Evolutionary conservation across 2,113 vertebrate genomes (phyloP).

Genomic region (Arvicanthis niloticus): DNA sequence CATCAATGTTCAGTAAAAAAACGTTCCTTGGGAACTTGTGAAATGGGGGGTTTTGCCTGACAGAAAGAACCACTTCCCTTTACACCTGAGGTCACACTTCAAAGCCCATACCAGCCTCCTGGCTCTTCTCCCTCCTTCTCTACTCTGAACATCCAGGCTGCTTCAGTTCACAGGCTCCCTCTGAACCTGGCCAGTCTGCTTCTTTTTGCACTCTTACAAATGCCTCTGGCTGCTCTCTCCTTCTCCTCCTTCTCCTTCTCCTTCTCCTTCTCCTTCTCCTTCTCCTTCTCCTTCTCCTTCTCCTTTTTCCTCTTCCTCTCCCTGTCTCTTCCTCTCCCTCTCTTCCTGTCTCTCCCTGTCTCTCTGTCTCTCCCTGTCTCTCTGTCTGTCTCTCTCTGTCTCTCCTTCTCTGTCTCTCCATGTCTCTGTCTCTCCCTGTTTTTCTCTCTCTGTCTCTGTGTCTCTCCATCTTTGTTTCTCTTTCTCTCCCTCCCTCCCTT

Average conservation of each 20-base stretch:
- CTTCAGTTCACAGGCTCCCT: not conserved
- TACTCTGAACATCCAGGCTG: not conserved
- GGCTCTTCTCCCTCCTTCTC: too few species aligned
- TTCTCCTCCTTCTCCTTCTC: too few species aligned
- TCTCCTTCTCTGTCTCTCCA: too few species aligned
- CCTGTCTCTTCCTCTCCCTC: too few species aligned
- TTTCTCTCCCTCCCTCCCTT: too few species aligned
- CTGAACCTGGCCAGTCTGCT: not conserved
- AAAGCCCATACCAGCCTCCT: not conserved
- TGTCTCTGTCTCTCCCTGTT: too few species aligned
- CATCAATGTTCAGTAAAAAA: not conserved
- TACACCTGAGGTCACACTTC: not conserved
- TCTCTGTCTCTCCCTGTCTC: too few species aligned
- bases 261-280: too few species aligned
- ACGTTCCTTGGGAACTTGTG: not conserved
- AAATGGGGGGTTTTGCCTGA: not conserved
- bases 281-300: too few species aligned
- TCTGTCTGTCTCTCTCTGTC: not conserved
- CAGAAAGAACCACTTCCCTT: not conserved
- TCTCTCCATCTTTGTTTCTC: fast-evolving
- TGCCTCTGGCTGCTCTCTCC: too few species aligned
- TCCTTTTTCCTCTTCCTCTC: fast-evolving
- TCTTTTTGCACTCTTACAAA: not conserved
- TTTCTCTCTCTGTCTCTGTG: fast-evolving
- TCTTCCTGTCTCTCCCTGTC: too few species aligned